Percentiles rank a stretch among this genome's conserved stretches.
phyloP scores from a whole-genome alignment of 2,888 invertebrate species.

The Rhodophaea formosa region DNA sequence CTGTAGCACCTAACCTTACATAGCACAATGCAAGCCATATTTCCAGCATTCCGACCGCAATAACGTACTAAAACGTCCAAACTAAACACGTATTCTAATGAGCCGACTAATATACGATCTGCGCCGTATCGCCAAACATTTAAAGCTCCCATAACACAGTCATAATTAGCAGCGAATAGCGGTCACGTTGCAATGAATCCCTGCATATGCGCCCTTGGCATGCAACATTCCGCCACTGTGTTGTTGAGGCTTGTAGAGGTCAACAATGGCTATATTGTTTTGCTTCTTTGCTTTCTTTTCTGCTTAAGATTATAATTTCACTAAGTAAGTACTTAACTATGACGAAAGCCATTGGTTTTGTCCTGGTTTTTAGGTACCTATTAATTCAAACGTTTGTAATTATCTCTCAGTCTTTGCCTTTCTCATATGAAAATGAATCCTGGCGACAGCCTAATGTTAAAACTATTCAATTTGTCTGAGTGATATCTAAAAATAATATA shows the following conservation, averaged over 20 bases:
- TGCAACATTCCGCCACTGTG: constrained; percentile 48
- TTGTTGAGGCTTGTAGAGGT: not conserved
- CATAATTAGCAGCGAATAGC: constrained; percentile 47
- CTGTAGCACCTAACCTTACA: not conserved
- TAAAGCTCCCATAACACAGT: constrained; percentile 33
- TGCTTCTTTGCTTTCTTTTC: too few relatives aligned
- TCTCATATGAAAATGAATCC: too few relatives aligned
- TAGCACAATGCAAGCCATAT: not conserved
- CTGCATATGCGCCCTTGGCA: constrained; percentile 55
- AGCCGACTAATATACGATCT: constrained; percentile 18
- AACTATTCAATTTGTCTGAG: too few relatives aligned
- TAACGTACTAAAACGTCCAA: constrained; percentile 15
- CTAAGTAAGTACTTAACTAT: too few relatives aligned
- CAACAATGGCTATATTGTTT: too few relatives aligned
- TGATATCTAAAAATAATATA: too few relatives aligned
- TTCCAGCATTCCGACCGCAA: not conserved
- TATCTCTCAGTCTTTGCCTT: too few relatives aligned
- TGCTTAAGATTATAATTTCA: too few relatives aligned
- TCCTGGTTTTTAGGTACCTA: too few relatives aligned
- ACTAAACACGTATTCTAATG: constrained; percentile 18
- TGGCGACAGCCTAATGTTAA: too few relatives aligned
- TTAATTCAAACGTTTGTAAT: too few relatives aligned
- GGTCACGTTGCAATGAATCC: constrained; percentile 38
- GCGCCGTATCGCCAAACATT: constrained; percentile 15
- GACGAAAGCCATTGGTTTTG: too few relatives aligned